Percentiles rank a stretch among this genome's conserved stretches.
Conservation (phyloP, 2,888 invertebrate genomes). For the Drosophila nr. perissopoda region DNA sequence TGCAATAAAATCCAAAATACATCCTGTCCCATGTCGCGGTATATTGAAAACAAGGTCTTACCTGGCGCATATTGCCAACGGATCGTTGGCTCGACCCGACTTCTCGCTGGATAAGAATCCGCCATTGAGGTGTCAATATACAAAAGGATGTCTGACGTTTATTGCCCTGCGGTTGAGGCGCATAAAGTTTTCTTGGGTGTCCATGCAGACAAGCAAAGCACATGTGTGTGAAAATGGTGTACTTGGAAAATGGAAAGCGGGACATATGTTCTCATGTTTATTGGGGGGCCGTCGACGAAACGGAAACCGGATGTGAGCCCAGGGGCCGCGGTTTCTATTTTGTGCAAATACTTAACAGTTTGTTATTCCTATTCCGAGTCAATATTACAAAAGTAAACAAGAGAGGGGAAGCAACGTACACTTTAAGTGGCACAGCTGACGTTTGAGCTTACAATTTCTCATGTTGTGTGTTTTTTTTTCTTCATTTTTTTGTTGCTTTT, state of each 20-base stretch:
- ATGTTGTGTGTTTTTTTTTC: constrained; percentile 34
- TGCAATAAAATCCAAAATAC: constrained; percentile 55
- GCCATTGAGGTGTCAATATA: constrained; percentile 72
- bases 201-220: constrained; percentile 34
- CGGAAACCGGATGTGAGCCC: constrained; percentile 11
- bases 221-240: constrained; percentile 34
- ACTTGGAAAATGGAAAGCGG: constrained; percentile 41
- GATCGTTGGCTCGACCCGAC: constrained; percentile 37
- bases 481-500: background rate
- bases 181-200: constrained; percentile 50
- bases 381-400: constrained; percentile 74
- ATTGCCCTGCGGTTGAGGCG: constrained; percentile 65
- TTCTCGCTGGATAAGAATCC: constrained; percentile 29
- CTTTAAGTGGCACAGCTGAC: constrained; percentile 76
- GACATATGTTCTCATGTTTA: constrained; percentile 46
- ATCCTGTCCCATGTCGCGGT: constrained; percentile 59
- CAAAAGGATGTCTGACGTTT: constrained; percentile 77
- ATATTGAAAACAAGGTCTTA: constrained; percentile 12
- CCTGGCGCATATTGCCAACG: constrained; percentile 12
- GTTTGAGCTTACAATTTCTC: constrained; percentile 74
- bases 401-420: background rate
- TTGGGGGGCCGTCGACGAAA: constrained; percentile 9
- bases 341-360: constrained; percentile 67
- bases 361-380: constrained; percentile 67
- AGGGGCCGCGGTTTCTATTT: constrained; percentile 32